Evolutionary conservation across 2,888 invertebrate genomes (phyloP).

Genomic region (Hypomecis atomaria): DNA sequence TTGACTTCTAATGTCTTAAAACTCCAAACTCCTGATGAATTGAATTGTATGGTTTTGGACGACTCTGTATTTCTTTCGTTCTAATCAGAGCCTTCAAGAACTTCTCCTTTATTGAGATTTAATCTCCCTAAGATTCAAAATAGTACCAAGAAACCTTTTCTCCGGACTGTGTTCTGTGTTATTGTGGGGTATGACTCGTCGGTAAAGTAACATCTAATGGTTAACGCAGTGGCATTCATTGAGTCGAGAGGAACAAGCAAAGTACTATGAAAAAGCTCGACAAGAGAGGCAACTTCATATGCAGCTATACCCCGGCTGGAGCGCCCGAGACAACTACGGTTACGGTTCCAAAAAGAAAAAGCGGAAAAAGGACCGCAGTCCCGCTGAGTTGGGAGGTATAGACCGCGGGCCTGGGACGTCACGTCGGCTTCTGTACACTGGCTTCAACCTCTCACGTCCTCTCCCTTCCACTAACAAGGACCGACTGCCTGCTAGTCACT

Average conservation of each 20-base stretch:
- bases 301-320: constrained; percentile 99
- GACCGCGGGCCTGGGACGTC: constrained; percentile 74
- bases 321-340: constrained; percentile 99
- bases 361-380: constrained; percentile 99
- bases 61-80: constrained; percentile 15
- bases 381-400: constrained; percentile 97
- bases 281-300: constrained; percentile 99
- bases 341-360: constrained; percentile 99
- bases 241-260: constrained; percentile 99
- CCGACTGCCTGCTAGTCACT: constrained; percentile 46
- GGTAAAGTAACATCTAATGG: constrained; percentile 67
- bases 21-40: no score
- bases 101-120: not conserved
- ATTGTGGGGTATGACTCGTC: constrained; percentile 33
- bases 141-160: constrained; percentile 4
- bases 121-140: not conserved
- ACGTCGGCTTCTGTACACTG: constrained; percentile 78
- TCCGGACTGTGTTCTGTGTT: constrained; percentile 12
- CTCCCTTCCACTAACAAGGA: constrained; percentile 56
- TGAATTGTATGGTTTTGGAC: constrained; percentile 3
- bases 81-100: not conserved
- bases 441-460: constrained; percentile 60
- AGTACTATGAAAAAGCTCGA: constrained; percentile 99
- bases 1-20: no score
- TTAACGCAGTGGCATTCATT: constrained; percentile 98